These are phyloP conservation scores for Nemurella pictetii DNA, from an alignment of 2,888 invertebrate species.

Conservation along the genomic window DNA sequence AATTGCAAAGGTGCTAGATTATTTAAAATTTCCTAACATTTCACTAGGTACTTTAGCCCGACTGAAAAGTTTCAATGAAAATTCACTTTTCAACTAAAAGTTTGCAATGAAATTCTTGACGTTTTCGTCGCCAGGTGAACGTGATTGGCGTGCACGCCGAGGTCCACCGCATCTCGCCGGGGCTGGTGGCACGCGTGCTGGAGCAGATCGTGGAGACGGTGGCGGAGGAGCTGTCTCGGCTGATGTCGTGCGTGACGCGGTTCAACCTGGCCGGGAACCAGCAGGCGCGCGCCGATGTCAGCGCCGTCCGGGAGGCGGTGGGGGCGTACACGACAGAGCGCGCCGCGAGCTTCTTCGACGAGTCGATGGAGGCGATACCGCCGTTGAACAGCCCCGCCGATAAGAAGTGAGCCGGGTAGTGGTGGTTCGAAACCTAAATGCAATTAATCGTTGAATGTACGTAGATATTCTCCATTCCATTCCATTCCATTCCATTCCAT, in stretches of 20 bases:
- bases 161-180: constrained; percentile 77
- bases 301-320: constrained; percentile 67
- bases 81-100: too few species aligned
- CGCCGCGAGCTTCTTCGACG: constrained; percentile 75
- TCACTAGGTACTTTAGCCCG: too few species aligned
- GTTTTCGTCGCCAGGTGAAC: too few species aligned
- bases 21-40: too few species aligned
- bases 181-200: constrained; percentile 71
- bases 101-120: too few species aligned
- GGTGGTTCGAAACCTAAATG: too few species aligned
- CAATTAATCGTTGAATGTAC: too few species aligned
- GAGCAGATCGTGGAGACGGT: constrained; percentile 86
- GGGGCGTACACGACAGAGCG: constrained; percentile 65
- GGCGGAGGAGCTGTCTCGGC: constrained; percentile 86
- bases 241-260: constrained; percentile 77
- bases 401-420: constrained; percentile 44
- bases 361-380: constrained; percentile 79
- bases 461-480: too few species aligned
- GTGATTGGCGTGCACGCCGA: constrained; percentile 77
- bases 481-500: too few species aligned
- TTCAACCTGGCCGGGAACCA: constrained; percentile 71
- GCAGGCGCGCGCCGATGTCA: constrained; percentile 79
- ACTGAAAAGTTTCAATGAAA: too few species aligned
- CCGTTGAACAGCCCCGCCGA: constrained; percentile 65
- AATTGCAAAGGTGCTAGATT: too few species aligned